Base-by-base conservation (phyloP, 2,888 invertebrate species). In the Macaria notata region DNA sequence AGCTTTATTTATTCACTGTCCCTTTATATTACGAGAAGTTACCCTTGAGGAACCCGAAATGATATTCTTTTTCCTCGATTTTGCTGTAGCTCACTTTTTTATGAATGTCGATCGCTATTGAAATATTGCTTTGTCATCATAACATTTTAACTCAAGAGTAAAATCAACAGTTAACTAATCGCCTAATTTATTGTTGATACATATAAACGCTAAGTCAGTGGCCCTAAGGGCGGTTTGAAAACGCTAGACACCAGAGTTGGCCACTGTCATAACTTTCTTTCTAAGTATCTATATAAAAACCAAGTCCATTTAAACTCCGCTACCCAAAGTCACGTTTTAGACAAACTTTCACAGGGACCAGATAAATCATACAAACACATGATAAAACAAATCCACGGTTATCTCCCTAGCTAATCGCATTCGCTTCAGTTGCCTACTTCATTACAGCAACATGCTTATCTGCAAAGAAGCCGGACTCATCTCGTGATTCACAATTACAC, bases 401-500 rank as follows among this genome's bases (percentile, higher is more conserved):
- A 56, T 52, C 51, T 47, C 7, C 33, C 7, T 7, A 36, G 38
- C 8, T 48, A 50, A 50, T 39, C 47, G 31, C 30, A 56, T 42
- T 52, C 46, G 46, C 36, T 60, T 56, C 59, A 46, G 62, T 62
- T 60, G 54, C 58, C 51, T 46, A 61, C 61, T 61, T 60, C 57
- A 64, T 61, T 64, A 62, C 54, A 44, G 56, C 46, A 39, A 48
- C 43, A 48, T 52, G 54, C 60, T 64, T 66, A 63, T 62, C 62
- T 36, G 36, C 42, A 7, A 47, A 56, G 42, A 57, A 54, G 51
- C 51, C 45, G 52, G 63, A 62, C 47, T 61, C 65, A 64, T 65
- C 65, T 53, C 48, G 54, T 63, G 63, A 65, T 62, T 65, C 64
- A 62, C 58, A 58, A 61, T 61, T 60, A 56, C 61, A 65, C 56